Percentiles rank a stretch among this genome's conserved stretches.
Conservation (phyloP, 2,888 invertebrate genomes). For the Himalopsyche tibetana region DNA sequence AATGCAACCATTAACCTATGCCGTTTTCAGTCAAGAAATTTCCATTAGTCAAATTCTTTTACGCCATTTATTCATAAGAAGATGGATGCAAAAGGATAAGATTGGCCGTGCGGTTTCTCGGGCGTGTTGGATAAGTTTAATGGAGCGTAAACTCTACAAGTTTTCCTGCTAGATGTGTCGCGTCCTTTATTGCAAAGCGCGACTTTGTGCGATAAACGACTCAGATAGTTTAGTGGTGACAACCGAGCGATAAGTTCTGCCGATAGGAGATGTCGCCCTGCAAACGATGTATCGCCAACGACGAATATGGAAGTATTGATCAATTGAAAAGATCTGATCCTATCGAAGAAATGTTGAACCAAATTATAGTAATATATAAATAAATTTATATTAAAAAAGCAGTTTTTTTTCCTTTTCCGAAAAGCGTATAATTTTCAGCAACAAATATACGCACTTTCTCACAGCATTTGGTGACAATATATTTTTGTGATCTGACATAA, state of each 20-base stretch:
- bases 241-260: slow-evolving; percentile 1
- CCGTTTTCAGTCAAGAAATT: background rate
- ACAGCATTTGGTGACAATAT: no score
- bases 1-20: background rate
- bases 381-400: no score
- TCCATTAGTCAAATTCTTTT: background rate
- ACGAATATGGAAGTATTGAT: background rate
- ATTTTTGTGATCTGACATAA: no score
- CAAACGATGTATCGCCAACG: background rate
- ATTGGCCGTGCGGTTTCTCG: slow-evolving; percentile 2
- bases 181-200: slow-evolving; percentile 26
- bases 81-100: background rate
- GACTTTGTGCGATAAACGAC: slow-evolving; percentile 1
- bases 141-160: slow-evolving; percentile 31
- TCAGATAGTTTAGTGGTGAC: slow-evolving; percentile 17
- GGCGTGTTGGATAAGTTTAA: slow-evolving; percentile 13
- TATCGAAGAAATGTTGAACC: no score
- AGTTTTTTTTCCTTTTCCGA: no score
- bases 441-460: no score
- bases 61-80: slow-evolving; percentile 3
- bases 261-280: slow-evolving; percentile 3
- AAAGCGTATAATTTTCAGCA: no score
- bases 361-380: no score
- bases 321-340: background rate
- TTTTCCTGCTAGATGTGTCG: slow-evolving; percentile 6